A percentile compares a stretch with the other conserved stretches of the same genome.
phyloP scores from a whole-genome alignment of 2,113 vertebrate species.

The Sturnira hondurensis region DNA sequence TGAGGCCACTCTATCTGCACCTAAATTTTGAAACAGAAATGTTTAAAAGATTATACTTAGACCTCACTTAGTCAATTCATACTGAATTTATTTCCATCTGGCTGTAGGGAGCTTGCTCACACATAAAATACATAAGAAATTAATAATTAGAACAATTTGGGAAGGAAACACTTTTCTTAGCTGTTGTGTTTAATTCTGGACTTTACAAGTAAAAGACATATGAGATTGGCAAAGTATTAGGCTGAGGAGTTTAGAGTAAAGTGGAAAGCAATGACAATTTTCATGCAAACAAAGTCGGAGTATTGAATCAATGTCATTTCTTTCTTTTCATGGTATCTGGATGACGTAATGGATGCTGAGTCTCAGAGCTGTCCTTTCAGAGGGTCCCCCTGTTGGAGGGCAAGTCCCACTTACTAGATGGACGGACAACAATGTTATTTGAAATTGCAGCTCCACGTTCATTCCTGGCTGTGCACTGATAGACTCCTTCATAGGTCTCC shows the following conservation, averaged over 20 bases:
- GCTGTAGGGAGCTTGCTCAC: background rate
- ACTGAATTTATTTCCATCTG: background rate
- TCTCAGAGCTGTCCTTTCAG: conserved; percentile 51
- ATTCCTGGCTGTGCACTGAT: conserved; percentile 95
- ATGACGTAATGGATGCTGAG: conserved; percentile 72
- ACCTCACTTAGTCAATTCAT: background rate
- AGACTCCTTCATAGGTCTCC: conserved; percentile 92
- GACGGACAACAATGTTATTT: conserved; percentile 91
- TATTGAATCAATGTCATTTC: conserved; percentile 62
- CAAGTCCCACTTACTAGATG: conserved; percentile 88
- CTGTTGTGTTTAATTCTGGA: background rate
- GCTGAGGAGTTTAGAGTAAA: background rate
- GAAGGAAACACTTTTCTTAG: background rate
- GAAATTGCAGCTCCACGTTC: conserved; percentile 94
- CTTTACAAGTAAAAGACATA: conserved; percentile 20
- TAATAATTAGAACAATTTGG: background rate
- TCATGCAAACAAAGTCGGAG: conserved; percentile 56
- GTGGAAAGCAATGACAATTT: background rate
- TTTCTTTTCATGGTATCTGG: conserved; percentile 75
- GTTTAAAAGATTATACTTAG: background rate
- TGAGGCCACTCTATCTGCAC: background rate
- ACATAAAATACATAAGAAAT: background rate
- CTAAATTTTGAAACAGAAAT: conserved; percentile 12
- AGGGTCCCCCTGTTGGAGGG: background rate
- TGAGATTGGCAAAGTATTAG: background rate